Evolutionary conservation across 1,140 invertebrate species (phyloP).

Genomic region (Chionoecetes opilio): DNA sequence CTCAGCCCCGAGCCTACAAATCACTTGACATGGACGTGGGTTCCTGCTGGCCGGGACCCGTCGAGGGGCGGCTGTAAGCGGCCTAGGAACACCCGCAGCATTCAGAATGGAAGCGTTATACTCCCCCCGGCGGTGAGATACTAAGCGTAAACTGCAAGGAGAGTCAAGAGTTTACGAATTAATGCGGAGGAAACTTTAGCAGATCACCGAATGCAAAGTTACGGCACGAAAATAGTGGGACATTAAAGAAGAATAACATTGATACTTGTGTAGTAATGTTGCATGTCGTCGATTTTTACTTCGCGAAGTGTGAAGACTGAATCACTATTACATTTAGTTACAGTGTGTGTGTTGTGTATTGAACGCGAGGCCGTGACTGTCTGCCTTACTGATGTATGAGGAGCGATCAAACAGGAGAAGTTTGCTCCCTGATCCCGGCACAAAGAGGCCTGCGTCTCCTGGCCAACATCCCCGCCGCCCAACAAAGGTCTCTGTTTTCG

Average conservation of each 20-base stretch:
- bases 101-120: slow-evolving; percentile 28
- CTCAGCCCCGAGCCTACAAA: slow-evolving; percentile 71
- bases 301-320: slow-evolving; percentile 48
- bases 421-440: slow-evolving; percentile 66
- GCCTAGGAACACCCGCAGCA: slow-evolving; percentile 12
- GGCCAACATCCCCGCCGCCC: slow-evolving; percentile 54
- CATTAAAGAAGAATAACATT: slow-evolving; percentile 31
- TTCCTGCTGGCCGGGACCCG: slow-evolving; percentile 64
- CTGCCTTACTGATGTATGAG: slow-evolving; percentile 70
- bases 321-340: slow-evolving; percentile 72
- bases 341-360: slow-evolving; percentile 55
- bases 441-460: slow-evolving; percentile 62
- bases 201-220: slow-evolving; percentile 6
- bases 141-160: slow-evolving; percentile 8
- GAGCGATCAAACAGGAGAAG: slow-evolving; percentile 68
- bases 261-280: slow-evolving; percentile 38
- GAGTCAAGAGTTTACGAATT: slow-evolving; percentile 29
- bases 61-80: slow-evolving; percentile 56
- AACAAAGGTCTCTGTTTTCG: slow-evolving; percentile 69
- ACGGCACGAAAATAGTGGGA: neutral
- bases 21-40: slow-evolving; percentile 74
- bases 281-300: slow-evolving; percentile 32
- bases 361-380: slow-evolving; percentile 65
- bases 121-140: neutral
- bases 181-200: slow-evolving; percentile 3